Evolutionary conservation across 2,797 vertebrate genomes (phyloP), one percentile per base, ranked within the genome.

Genomic region (Myotis myotis): DNA sequence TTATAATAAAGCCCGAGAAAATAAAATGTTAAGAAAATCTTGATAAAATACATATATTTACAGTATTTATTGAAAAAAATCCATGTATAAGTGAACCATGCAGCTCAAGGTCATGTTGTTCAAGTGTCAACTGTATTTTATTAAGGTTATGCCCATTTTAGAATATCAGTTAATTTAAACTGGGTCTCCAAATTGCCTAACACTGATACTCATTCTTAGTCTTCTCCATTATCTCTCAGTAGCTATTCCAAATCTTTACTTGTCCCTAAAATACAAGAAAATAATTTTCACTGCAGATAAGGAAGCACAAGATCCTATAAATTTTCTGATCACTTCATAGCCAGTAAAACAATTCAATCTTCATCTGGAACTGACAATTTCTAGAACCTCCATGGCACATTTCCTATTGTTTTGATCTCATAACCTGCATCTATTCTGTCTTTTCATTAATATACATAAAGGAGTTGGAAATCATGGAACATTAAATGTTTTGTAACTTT

Each of bases 191-290:
- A 47, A 47, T 47, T 47, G 47, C 47, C 47, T 47, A 47, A 47
- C 47, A 47, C 13, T 47, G 49, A 3, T 30, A 53, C 8, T 68
- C 87, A 79, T 64, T 66, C 81, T 89, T 60, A 36, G 15, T 30
- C 10, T 22, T 92, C 16, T 83, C n/a, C 22, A 7, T 76, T 62
- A 57, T n/a, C 25, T 79, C 64, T 70, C 9, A 81, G 60, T 13
- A 68, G 33, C 53, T 51, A 68, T 49, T 83, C 23, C 20, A 78
- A 66, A 33, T 44, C 60, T 57, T 78, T 11, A 38, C 33, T 6
- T 28, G 64, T 66, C 76, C 55, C 89, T 95, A 89, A 94, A 93
- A 82, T 87, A 80, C 8, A 97, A 95, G 10, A 89, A 74, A 86
- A 5, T 84, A 36, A 68, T 51, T 92, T n/a, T 62, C n/a, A 79